Evolutionary conservation across 2,113 vertebrate genomes (phyloP), one percentile per base, ranked within the genome.

Genomic region (Oncorhynchus kisutch): DNA sequence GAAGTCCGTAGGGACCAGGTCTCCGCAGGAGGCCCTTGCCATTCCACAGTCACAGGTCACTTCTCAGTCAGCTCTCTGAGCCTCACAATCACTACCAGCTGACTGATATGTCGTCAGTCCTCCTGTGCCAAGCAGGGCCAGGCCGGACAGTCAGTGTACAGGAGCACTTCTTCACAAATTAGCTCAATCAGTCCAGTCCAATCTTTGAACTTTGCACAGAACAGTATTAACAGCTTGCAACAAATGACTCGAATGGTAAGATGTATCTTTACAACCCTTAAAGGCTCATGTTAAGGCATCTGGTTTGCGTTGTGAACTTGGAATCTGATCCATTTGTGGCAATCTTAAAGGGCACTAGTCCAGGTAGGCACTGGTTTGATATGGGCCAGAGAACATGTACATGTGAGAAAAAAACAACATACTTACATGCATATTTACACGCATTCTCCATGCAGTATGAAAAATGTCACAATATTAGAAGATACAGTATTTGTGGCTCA

Each of bases 401-500:
- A 86, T 62, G 72, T 78, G 73, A 83, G 81, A 82, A 66, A 71
- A 85, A 82, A 67, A 80, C 71, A 75, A 80, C 74, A 74, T 39
- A 70, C 48, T 9, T 22, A 70, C 71, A 51, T 76, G 74, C 67
- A 72, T 81, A 80, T 75, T 81, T 66, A 79, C 29, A 70, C 2
- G 68, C 64, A 78, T 83, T 81, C 86, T 89, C 90, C 76, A 85
- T 76, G 51, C 70, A 84, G 76, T 62, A 78, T 70, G 68, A 78
- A 80, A 79, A 77, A 77, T 22, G 54, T 83, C 79, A 80, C 71
- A 71, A 68, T 65, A 70, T 87, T 80, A 77, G 70, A 67, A 75
- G 74, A 71, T 81, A 82, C 73, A 87, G 80, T 81, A 79, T 87
- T 82, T 75, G 76, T 87, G 86, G 88, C 90, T 91, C 85, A 87